These are phyloP conservation scores for Fissipunctia ypsillon DNA, from an alignment of 2,888 invertebrate genomes.

Conservation along the genomic window DNA sequence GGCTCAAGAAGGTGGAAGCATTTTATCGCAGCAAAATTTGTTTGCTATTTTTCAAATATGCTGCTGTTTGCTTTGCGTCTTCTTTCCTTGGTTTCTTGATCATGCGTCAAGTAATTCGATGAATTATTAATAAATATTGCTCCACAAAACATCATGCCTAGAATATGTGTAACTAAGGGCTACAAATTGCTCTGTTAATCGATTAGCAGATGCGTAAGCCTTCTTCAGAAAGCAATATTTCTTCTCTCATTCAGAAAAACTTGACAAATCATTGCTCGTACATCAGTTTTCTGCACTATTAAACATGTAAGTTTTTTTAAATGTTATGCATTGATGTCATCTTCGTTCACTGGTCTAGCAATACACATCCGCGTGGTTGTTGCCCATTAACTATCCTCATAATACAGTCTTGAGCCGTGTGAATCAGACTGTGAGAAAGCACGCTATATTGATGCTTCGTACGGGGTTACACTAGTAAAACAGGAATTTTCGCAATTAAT, in stretches of 20 bases:
- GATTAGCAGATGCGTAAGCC: neutral
- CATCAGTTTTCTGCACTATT: slow-evolving; percentile 74
- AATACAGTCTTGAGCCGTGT: slow-evolving; percentile 75
- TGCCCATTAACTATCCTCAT: slow-evolving; percentile 69
- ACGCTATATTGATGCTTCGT: slow-evolving; percentile 73
- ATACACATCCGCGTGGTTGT: slow-evolving; percentile 78
- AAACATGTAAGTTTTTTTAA: slow-evolving; percentile 62
- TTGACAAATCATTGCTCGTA: slow-evolving; percentile 17
- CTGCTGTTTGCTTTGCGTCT: neutral
- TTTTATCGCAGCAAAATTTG: neutral
- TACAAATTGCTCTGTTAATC: neutral
- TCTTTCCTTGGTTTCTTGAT: neutral
- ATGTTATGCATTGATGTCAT: slow-evolving; percentile 65
- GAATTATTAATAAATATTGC: neutral
- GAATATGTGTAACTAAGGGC: neutral
- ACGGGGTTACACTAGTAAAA: slow-evolving; percentile 36
- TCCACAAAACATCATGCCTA: neutral
- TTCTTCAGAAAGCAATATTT: neutral
- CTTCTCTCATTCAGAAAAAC: slow-evolving; percentile 2
- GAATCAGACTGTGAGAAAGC: slow-evolving; percentile 86
- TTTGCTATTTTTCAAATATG: neutral
- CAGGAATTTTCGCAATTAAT: slow-evolving; percentile 52
- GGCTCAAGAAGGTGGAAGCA: neutral
- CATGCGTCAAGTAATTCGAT: neutral
- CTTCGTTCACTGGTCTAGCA: slow-evolving; percentile 71